Conservation (phyloP, 2,113 vertebrate species). For the Piprites chloris region DNA sequence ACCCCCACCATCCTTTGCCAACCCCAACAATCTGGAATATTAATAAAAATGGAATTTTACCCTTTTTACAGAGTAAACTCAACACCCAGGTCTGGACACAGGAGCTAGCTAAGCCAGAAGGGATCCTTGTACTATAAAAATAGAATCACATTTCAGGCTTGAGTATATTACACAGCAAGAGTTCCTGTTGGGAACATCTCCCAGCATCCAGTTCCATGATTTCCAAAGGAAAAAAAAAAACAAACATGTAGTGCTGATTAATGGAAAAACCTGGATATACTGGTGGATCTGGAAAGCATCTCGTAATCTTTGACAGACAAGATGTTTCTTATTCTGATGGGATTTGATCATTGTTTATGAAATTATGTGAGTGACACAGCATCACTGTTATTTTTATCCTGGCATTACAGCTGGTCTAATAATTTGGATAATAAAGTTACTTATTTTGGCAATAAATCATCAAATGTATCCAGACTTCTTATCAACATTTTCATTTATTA, state of each 20-base stretch:
- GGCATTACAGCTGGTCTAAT: constrained; percentile 33
- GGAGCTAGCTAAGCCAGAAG: neutral
- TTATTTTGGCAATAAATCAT: constrained; percentile 40
- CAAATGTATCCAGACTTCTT: constrained; percentile 4
- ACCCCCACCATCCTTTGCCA: neutral
- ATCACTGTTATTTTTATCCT: constrained; percentile 28
- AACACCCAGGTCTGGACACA: neutral
- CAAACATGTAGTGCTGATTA: neutral
- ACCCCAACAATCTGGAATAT: neutral
- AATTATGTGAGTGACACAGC: constrained; percentile 32
- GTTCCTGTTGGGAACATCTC: constrained; percentile 28
- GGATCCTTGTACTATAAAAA: constrained; percentile 4
- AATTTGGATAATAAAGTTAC: constrained; percentile 34
- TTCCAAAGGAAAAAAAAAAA: neutral
- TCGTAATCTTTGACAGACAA: constrained; percentile 33
- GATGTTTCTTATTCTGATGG: constrained; percentile 44
- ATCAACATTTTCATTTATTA: constrained; percentile 54
- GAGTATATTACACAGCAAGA: neutral
- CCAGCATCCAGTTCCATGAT: neutral
- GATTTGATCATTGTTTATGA: constrained; percentile 52
- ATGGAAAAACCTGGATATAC: constrained; percentile 1
- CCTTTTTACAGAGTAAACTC: neutral
- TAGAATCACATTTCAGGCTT: neutral
- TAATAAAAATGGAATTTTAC: constrained; percentile 4
- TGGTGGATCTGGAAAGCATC: constrained; percentile 44